These are phyloP conservation scores for Eleutherodactylus coqui DNA, from an alignment of 2,797 vertebrate genomes.

Conservation along the genomic window DNA sequence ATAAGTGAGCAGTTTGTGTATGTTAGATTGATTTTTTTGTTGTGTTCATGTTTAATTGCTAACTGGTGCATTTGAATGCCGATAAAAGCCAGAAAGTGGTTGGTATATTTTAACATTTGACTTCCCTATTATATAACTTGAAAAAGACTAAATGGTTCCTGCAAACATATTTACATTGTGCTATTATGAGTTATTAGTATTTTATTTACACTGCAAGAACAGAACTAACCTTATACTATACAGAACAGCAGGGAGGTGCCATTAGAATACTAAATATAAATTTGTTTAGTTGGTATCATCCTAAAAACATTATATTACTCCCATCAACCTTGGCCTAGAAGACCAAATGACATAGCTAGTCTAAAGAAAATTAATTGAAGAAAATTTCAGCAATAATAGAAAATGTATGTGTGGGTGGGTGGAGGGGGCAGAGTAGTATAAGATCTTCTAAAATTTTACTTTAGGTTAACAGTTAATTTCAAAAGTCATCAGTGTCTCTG, in stretches of 20 bases:
- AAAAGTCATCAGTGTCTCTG: neutral
- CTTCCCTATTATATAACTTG: slow-evolving; percentile 51
- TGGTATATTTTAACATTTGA: slow-evolving; percentile 58
- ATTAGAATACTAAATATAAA: neutral
- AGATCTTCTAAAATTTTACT: neutral
- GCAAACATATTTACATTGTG: slow-evolving; percentile 31
- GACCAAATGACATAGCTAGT: neutral
- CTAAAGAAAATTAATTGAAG: neutral
- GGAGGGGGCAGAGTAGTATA: neutral
- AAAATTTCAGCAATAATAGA: neutral
- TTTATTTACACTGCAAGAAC: too few species aligned
- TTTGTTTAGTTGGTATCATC: too few species aligned
- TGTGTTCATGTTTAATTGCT: slow-evolving; percentile 50
- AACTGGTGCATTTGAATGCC: slow-evolving; percentile 48
- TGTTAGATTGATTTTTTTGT: slow-evolving; percentile 52
- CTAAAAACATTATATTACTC: neutral
- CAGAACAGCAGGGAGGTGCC: neutral
- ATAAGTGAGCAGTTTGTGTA: slow-evolving; percentile 47
- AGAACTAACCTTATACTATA: neutral
- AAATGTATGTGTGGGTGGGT: neutral
- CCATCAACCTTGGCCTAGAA: neutral
- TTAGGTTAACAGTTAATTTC: neutral
- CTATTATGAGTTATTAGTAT: slow-evolving; percentile 38
- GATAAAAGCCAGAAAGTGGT: slow-evolving; percentile 42
- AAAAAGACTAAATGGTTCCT: slow-evolving; percentile 29